Percentiles rank a stretch among this genome's conserved stretches.
Evolutionary conservation across 2,888 invertebrate genomes (phyloP).

Genomic region (Andrena minutula): DNA sequence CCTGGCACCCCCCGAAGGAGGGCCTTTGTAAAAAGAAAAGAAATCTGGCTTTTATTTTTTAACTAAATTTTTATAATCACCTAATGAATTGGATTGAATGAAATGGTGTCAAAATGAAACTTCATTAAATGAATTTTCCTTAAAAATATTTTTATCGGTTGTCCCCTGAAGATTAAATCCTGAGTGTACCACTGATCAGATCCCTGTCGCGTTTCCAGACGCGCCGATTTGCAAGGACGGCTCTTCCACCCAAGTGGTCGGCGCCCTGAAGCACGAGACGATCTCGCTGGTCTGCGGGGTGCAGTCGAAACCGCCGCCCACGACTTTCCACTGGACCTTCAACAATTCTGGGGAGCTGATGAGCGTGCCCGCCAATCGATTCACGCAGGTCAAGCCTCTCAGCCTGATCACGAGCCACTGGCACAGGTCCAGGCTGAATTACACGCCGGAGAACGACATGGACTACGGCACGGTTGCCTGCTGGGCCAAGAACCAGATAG

Average conservation of each 20-base stretch:
- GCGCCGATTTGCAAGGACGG: constrained; percentile 86
- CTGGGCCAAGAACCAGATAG: constrained; percentile 93
- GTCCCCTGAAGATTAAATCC: not conserved
- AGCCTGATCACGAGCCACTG: constrained; percentile 85
- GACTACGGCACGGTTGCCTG: constrained; percentile 96
- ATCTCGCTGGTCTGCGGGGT: constrained; percentile 94
- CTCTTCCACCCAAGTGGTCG: constrained; percentile 91
- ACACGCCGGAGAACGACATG: constrained; percentile 94
- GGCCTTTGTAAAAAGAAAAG: too few relatives aligned
- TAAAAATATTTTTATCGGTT: too few relatives aligned
- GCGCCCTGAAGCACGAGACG: constrained; percentile 95
- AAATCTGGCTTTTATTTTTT: too few relatives aligned
- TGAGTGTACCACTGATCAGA: too few relatives aligned
- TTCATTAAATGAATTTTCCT: too few relatives aligned
- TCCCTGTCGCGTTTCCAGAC: constrained; percentile 68
- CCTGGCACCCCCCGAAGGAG: too few relatives aligned
- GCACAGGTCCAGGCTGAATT: constrained; percentile 91
- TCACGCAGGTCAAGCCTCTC: constrained; percentile 82
- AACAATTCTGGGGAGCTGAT: constrained; percentile 95
- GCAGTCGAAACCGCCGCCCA: constrained; percentile 93
- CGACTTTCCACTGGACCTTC: constrained; percentile 96
- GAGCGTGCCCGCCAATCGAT: constrained; percentile 89
- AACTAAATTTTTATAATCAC: too few relatives aligned
- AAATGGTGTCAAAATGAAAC: too few relatives aligned
- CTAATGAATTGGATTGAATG: too few relatives aligned